Evolutionary conservation across 2,113 vertebrate species (phyloP), one percentile per base, ranked within the genome.

Genomic region (Rhea americana): DNA sequence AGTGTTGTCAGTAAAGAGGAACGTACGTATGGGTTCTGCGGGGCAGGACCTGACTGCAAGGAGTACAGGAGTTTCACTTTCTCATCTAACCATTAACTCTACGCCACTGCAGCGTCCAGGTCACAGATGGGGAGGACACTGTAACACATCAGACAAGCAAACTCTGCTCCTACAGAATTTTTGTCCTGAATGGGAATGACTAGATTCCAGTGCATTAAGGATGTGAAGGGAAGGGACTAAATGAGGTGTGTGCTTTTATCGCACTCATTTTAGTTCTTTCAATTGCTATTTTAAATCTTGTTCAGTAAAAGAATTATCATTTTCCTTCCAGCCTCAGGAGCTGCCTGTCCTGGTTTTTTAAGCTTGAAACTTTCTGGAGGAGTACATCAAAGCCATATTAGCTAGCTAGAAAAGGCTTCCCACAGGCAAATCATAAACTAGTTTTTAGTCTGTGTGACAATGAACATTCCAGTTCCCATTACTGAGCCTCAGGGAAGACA

Each of bases 321-420:
- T 93, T 89, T 87, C 50, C 80, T 93, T 80, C 59, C 78, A 91
- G 55, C 20, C 48, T 85, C 61, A 68, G 71, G 58, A 91, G 37
- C 74, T 89, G 35, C 71, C 70, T 75, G 11, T 35, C 8, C 79
- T 24, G 22, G 24, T 43, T 56, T 92, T 91, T 82, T 51, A 41
- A 59, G 45, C 81, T 81, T 55, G 22, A 78, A 86, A 48, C 45
- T 70, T 4, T 50, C 67, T 77, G 48, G 72, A 35, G 28, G 17
- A 9, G 53, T 39, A 85, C 75, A 78, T 91, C 45, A 74, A 80
- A 71, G 59, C 41, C 14, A 22, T 30, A 30, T 47, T 66, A 84
- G 21, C 20, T 14, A n/a, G 56, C 61, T 26, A 48, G 45, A 75
- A 72, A 58, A 85, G 75, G 30, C 65, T 11, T 93, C 92, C 75